A percentile compares a stretch with the other conserved stretches of the same genome.
Evolutionary conservation across 2,113 vertebrate species (phyloP).

Genomic region (Catharus bicknelli): DNA sequence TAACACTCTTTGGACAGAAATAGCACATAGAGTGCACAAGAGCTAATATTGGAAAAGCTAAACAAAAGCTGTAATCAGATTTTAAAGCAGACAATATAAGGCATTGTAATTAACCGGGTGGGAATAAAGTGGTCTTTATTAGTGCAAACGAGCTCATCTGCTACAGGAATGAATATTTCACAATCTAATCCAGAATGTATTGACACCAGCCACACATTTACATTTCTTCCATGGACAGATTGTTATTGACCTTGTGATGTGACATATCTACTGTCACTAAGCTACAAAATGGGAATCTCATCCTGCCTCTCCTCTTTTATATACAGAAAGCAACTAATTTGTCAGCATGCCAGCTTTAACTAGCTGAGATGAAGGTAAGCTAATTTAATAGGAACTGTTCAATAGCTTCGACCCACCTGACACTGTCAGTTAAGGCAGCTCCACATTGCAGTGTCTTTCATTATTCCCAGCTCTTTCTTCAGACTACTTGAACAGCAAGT

Average conservation of each 20-base stretch:
- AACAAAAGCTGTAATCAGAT: constrained; percentile 65
- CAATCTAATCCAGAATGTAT: constrained; percentile 56
- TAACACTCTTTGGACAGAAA: constrained; percentile 43
- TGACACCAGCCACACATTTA: constrained; percentile 68
- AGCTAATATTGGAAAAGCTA: constrained; percentile 47
- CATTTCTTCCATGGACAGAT: constrained; percentile 65
- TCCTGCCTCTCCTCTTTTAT: constrained; percentile 70
- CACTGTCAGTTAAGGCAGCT: constrained; percentile 72
- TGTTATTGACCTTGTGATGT: constrained; percentile 73
- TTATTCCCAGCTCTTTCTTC: constrained; percentile 76
- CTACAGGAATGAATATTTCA: constrained; percentile 65
- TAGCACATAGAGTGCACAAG: neutral
- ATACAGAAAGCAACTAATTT: constrained; percentile 78
- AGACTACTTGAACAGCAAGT: constrained; percentile 79
- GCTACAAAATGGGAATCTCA: constrained; percentile 63
- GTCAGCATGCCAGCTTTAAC: constrained; percentile 77
- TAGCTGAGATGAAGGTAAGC: constrained; percentile 73
- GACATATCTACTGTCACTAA: constrained; percentile 72
- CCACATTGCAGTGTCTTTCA: constrained; percentile 70
- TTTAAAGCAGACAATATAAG: constrained; percentile 60
- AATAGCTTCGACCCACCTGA: constrained; percentile 77
- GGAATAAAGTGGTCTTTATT: constrained; percentile 61
- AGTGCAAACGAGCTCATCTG: constrained; percentile 52
- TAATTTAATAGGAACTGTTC: constrained; percentile 82
- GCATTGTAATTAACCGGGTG: constrained; percentile 48